Base-by-base conservation (phyloP, 2,113 vertebrate genomes). In the Hippocampus comes region DNA sequence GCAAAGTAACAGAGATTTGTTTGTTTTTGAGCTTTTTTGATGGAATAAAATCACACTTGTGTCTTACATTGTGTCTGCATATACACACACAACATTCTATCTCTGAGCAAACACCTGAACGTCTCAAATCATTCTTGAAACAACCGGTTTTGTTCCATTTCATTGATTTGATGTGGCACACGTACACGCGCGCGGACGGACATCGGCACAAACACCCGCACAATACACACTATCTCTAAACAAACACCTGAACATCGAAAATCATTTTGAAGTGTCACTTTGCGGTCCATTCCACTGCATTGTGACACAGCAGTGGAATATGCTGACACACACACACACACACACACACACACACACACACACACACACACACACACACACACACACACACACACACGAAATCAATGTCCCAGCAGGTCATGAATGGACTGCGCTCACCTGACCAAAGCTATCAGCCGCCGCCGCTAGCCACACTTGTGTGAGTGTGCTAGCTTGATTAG, bases 321-420 rank as follows among this genome's bases (percentile, higher is more conserved):
- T 38, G 34, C 34, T 38, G 34, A 61, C 18, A 38, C 18, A 41
- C 14, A 63, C 30, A 38, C 18, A 41, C 14, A 63, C 30, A 63
- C 38, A 64, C 21, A 46, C 5, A 46, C 38, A 65, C 41, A 15
- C 12, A n/a, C 5, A 12, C 38, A 14, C 38, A 64, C 63, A 63
- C 38, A 64, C 21, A 46, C 10, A 46, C 38, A 65, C 41, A 15
- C 12, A n/a, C 5, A 12, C 38, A 14, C 38, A 12, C 41, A 15
- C 38, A 65, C 63, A 63, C 41, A 64, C 21, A 46, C 10, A 46
- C 38, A 65, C 41, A 15, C 12, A n/a, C 5, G 7, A 63, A 38
- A 66, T 66, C 63, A 66, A 66, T 46, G 42, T 66, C 42, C 1
- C 42, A 66, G 38, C 63, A 46, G 14, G 64, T 48, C 64, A 25